phyloP scores from a whole-genome alignment of 2,113 vertebrate genomes.

The Crotalus tigris region DNA sequence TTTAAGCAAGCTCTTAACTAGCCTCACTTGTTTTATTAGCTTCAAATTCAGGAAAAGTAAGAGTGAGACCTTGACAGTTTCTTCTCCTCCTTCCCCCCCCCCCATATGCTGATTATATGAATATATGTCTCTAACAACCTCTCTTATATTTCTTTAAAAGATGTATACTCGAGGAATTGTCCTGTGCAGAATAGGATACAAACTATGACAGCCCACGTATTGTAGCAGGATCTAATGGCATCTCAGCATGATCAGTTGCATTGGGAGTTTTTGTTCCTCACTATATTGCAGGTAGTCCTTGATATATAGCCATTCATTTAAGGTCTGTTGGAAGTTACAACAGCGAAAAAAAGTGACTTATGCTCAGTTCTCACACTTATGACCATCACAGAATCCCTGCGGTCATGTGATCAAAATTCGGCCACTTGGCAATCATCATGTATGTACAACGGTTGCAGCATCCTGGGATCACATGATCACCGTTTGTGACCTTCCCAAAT shows the following conservation, averaged over 20 bases:
- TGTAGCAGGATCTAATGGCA: not conserved
- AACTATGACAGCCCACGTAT: not conserved
- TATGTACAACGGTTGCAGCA: too few relatives aligned
- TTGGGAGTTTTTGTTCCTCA: not conserved
- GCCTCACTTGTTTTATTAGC: not conserved
- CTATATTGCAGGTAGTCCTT: not conserved
- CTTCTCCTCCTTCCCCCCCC: not conserved
- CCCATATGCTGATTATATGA: not conserved
- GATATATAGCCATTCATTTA: too few relatives aligned
- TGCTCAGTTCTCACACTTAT: too few relatives aligned
- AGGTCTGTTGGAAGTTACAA: too few relatives aligned
- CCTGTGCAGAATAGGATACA: not conserved
- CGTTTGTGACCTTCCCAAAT: too few relatives aligned
- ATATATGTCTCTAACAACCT: not conserved
- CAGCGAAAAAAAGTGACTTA: too few relatives aligned
- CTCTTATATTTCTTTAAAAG: not conserved
- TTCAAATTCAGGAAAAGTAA: not conserved
- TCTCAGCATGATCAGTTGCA: not conserved
- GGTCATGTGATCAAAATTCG: too few relatives aligned
- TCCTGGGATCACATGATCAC: too few relatives aligned
- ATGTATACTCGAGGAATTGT: not conserved
- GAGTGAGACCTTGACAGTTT: not conserved
- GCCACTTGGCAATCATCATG: too few relatives aligned
- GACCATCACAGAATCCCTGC: too few relatives aligned
- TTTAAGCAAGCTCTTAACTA: not conserved